Percentiles rank a stretch among this genome's conserved stretches.
Conservation (phyloP, 2,888 invertebrate species). For the Hemicrepidius hirtus region DNA sequence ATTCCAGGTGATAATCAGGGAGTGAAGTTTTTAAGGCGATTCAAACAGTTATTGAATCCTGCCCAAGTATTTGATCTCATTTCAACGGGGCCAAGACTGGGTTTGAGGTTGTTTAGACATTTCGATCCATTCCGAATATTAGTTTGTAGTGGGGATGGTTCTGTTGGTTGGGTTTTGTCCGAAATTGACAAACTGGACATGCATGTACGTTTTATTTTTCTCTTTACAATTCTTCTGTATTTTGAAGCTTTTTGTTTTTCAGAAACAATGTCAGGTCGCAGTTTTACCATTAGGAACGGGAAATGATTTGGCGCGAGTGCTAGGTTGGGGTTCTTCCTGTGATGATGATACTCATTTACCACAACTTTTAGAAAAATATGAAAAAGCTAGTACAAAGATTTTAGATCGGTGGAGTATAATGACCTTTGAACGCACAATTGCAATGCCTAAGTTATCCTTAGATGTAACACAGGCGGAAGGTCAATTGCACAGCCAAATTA, state of each 20-base stretch:
- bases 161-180: slow-evolving; percentile 97
- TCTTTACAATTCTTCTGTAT: too few species aligned
- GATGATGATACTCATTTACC: slow-evolving; percentile 96
- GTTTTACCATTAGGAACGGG: slow-evolving; percentile 97
- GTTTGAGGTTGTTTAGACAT: slow-evolving; percentile 91
- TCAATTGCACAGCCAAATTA: slow-evolving; percentile 74
- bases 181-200: slow-evolving; percentile 96
- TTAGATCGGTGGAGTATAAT: slow-evolving; percentile 98
- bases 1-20: slow-evolving; percentile 94
- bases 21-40: slow-evolving; percentile 94
- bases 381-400: slow-evolving; percentile 98
- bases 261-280: slow-evolving; percentile 96
- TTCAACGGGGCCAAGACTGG: slow-evolving; percentile 88
- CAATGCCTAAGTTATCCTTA: slow-evolving; percentile 74
- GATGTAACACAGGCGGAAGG: slow-evolving; percentile 69
- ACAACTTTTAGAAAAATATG: slow-evolving; percentile 93
- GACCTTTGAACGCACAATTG: slow-evolving; percentile 88
- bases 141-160: slow-evolving; percentile 98
- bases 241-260: slow-evolving; percentile 57
- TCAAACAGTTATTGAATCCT: slow-evolving; percentile 96
- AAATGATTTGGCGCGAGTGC: slow-evolving; percentile 94
- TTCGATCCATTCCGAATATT: slow-evolving; percentile 97
- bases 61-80: slow-evolving; percentile 98
- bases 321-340: slow-evolving; percentile 97
- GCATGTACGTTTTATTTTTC: slow-evolving; percentile 90